Evolutionary conservation across 2,113 vertebrate genomes (phyloP), one percentile per base, ranked within the genome.

Genomic region (Aviceda subcristata): DNA sequence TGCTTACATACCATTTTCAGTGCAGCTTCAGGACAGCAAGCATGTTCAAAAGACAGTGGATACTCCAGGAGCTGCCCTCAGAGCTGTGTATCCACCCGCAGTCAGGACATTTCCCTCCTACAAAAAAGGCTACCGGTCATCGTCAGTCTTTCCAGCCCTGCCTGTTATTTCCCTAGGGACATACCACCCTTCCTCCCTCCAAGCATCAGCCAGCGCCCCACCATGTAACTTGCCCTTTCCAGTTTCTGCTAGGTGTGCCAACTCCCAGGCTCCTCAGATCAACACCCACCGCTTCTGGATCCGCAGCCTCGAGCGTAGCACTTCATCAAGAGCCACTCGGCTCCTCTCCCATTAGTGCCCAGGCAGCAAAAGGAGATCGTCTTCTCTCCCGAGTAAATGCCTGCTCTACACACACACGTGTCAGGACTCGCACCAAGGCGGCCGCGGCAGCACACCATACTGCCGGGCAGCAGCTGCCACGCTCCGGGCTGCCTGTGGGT

Each of bases 361-460:
- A 51, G 43, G 38, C 38, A 78, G 43, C 8, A 12, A 53, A 43
- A 69, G 27, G 24, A 51, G n/a, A 30, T 41, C 5, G 20, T 15
- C 62, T 29, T 24, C 30, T 34, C 38, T 80, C 20, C 77, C 17
- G 6, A 43, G 14, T 32, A 67, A 73, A 73, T 15, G 10, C 27
- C 59, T 67, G n/a, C 51, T 73, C 19, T 32, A 10, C 30, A 10
- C 45, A 17, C 7, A 3, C 0, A 0, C 1, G 7, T 1, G 1
- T 38, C 32, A 12, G 34, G 43, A 26, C 39, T 45, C 2, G 0
- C 48, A 20, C 12, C 36, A 34, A 55, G 69, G 56, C 1, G 6
- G 30, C 39, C 36, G 39, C 46, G 24, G n/a, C 3, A 0, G 34
- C 56, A 57, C 57, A 22, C 23, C 8, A 1, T 4, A 4, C 32